Conservation (phyloP, 2,888 invertebrate genomes). For the Acanthococcus lagerstroemiae region DNA sequence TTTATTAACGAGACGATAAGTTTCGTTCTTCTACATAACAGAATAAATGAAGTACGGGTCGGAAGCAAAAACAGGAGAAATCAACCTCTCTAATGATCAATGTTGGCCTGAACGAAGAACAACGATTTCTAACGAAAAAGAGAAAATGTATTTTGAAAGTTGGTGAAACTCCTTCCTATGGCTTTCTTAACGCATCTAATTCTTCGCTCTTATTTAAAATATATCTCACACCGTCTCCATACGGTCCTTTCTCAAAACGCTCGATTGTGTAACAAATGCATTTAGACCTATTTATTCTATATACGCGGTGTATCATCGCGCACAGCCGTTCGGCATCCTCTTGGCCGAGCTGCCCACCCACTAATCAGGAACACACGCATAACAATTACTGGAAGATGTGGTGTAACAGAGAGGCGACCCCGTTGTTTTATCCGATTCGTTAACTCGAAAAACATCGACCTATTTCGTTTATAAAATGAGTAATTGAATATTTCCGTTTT, state of each 20-base stretch:
- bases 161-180: conserved; percentile 29
- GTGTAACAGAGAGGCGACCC: conserved; percentile 16
- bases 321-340: background rate
- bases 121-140: conserved; percentile 30
- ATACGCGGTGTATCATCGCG: background rate
- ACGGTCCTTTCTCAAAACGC: background rate
- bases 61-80: conserved; percentile 24
- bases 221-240: conserved; percentile 1
- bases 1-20: background rate
- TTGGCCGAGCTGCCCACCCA: background rate
- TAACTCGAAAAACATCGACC: conserved; percentile 23
- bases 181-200: conserved; percentile 28
- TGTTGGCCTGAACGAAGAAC: conserved; percentile 18
- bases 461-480: conserved; percentile 7
- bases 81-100: conserved; percentile 27
- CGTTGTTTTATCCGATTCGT: conserved; percentile 9
- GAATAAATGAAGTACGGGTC: conserved; percentile 11
- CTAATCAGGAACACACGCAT: background rate
- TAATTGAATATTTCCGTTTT: conserved; percentile 22
- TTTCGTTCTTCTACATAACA: conserved; percentile 17
- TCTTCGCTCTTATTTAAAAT: conserved; percentile 13
- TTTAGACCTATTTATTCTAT: background rate
- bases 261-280: background rate
- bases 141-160: conserved; percentile 30
- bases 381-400: background rate